Evolutionary conservation across 2,888 invertebrate species (phyloP), one percentile per base, ranked within the genome.

Genomic region (Clanis bilineata): DNA sequence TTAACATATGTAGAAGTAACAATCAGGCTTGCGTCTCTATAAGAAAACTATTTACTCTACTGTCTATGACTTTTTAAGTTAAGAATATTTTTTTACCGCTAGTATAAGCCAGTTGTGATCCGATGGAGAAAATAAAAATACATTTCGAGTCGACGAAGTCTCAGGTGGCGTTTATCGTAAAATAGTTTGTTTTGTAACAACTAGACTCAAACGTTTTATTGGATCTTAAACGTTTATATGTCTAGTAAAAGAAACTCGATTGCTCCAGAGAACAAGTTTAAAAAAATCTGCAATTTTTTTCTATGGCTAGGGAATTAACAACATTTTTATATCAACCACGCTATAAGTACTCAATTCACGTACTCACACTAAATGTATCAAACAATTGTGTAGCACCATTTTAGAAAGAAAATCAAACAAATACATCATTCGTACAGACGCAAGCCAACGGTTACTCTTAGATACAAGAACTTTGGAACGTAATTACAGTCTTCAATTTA

Each of bases 401-500:
- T 21, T 21, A 15, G 7, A 38, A 38, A 36, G 25, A 36, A 36
- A 43, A 7, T 28, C 4, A 4, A 45, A 43, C 21, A 18, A 9
- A 47, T 58, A 4, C 2, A 39, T 22, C 23, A 39, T 22, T 15
- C 23, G 25, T 38, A 38, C 38, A 47, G 45, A 58, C 58, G 58
- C 47, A 51, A 51, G 51, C 51, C 51, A 45, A 44, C 44, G 15
- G 28, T 51, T 10, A 18, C 28, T 51, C 32, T 28, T 25, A 25
- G 12, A 56, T 38, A 43, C 56, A 57, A 21, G 39, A 25, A 39
- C 23, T 39, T 56, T 38, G 39, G 56, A 56, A 56, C 43, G 51
- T 82, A 82, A 83, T 80, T 84, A 86, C 84, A 85, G 82, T 79
- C 79, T 82, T 79, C 57, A 67, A 59, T 36, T 66, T 51, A 51